Evolutionary conservation across 2,888 invertebrate genomes (phyloP).

Genomic region (Xanthorhoe designata): DNA sequence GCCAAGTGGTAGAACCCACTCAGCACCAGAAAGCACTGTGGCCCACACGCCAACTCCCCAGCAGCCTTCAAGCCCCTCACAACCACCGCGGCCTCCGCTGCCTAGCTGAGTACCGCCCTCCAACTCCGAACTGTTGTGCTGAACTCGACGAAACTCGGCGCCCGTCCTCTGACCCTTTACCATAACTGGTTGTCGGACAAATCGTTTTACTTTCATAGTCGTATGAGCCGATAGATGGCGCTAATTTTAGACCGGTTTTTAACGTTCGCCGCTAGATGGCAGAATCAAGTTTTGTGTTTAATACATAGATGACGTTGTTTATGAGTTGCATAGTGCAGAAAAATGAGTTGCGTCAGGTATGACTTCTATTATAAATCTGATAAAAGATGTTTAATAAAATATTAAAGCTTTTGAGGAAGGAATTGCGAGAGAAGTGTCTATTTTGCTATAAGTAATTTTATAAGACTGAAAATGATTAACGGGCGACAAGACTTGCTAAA

Average conservation of each 20-base stretch:
- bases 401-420: background rate
- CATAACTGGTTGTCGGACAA: constrained; percentile 70
- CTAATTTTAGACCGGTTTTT: background rate
- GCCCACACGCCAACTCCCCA: constrained; percentile 76
- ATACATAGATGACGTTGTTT: constrained; percentile 15
- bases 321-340: background rate
- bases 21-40: constrained; percentile 88
- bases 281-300: background rate
- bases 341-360: background rate
- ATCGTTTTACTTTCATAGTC: constrained; percentile 65
- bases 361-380: background rate
- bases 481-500: background rate
- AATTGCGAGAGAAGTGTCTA: background rate
- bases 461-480: constrained; percentile 10
- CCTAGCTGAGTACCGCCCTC: constrained; percentile 86
- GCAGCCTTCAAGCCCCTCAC: constrained; percentile 78
- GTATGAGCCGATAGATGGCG: constrained; percentile 32
- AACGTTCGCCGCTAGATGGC: constrained; percentile 22
- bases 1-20: constrained; percentile 89
- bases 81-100: constrained; percentile 74
- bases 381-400: background rate
- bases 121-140: constrained; percentile 86
- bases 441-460: constrained; percentile 7
- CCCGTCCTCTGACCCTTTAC: constrained; percentile 77
- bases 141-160: constrained; percentile 85